phyloP scores from a whole-genome alignment of 2,888 invertebrate species.

The Ecliptopera silaceata region DNA sequence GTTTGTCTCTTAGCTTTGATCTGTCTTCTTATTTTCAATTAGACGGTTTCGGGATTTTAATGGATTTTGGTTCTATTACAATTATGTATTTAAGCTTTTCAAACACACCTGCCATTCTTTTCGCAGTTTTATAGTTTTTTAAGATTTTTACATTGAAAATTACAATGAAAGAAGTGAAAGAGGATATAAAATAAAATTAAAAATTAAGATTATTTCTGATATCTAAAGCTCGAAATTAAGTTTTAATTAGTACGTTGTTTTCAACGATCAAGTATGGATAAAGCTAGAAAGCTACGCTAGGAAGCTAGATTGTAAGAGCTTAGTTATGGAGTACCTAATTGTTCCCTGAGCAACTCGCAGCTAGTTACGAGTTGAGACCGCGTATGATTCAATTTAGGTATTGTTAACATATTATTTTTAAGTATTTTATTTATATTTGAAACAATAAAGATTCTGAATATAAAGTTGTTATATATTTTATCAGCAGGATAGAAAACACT shows the following conservation, averaged over 20 bases:
- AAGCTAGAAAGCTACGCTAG: slow-evolving; percentile 6
- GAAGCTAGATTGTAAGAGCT: slow-evolving; percentile 19
- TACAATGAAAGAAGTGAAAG: too few species aligned
- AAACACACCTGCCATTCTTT: neutral
- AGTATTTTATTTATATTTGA: too few species aligned
- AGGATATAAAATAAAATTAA: too few species aligned
- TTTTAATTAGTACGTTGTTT: too few species aligned
- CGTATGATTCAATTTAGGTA: slow-evolving; percentile 1
- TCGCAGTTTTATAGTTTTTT: too few species aligned
- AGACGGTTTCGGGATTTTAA: neutral
- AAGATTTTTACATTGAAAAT: too few species aligned
- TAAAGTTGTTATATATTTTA: too few species aligned
- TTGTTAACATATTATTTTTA: too few species aligned
- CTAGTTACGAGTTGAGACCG: slow-evolving; percentile 14
- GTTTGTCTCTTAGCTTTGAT: slow-evolving; percentile 12
- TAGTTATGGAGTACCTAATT: slow-evolving; percentile 23
- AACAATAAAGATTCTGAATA: too few species aligned
- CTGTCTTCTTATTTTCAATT: slow-evolving; percentile 5
- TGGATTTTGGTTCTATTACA: slow-evolving; percentile 4
- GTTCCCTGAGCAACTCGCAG: slow-evolving; percentile 15
- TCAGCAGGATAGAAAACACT: too few species aligned
- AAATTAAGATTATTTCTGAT: too few species aligned
- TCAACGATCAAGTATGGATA: slow-evolving; percentile 2
- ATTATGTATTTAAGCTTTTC: neutral
- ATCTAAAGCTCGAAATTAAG: too few species aligned